phyloP scores from a whole-genome alignment of 2,888 invertebrate genomes.

The Andrena praecox region DNA sequence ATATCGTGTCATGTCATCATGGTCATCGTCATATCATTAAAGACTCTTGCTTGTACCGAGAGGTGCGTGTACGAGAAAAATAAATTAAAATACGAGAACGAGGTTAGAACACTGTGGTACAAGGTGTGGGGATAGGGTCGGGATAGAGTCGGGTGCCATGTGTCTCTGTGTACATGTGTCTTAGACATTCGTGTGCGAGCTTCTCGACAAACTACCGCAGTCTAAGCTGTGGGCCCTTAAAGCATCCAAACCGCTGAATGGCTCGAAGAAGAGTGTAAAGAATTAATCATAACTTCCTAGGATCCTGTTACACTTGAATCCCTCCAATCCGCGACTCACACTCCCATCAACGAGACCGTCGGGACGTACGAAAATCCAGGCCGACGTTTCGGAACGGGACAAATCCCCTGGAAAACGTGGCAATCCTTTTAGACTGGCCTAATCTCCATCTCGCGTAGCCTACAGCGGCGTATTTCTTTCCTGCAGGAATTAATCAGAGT shows the following conservation, averaged over 20 bases:
- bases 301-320: neutral
- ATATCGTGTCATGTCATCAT: conserved; percentile 79
- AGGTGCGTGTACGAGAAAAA: conserved; percentile 71
- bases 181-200: neutral
- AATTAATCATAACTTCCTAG: neutral
- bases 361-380: neutral
- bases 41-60: conserved; percentile 70
- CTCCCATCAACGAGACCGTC: neutral
- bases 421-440: neutral
- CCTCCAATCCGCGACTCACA: neutral
- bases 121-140: neutral
- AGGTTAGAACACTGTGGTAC: conserved; percentile 18
- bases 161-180: neutral
- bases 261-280: neutral
- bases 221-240: neutral
- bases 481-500: conserved; percentile 24
- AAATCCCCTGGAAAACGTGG: neutral
- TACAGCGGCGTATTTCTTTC: conserved; percentile 3
- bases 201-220: no score
- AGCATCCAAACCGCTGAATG: no score
- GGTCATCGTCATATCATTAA: conserved; percentile 77
- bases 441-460: neutral
- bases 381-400: neutral
- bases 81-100: conserved; percentile 37
- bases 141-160: conserved; percentile 1